phyloP scores from a whole-genome alignment of 2,797 vertebrate species.

The Enteromius unitaeniatus region DNA sequence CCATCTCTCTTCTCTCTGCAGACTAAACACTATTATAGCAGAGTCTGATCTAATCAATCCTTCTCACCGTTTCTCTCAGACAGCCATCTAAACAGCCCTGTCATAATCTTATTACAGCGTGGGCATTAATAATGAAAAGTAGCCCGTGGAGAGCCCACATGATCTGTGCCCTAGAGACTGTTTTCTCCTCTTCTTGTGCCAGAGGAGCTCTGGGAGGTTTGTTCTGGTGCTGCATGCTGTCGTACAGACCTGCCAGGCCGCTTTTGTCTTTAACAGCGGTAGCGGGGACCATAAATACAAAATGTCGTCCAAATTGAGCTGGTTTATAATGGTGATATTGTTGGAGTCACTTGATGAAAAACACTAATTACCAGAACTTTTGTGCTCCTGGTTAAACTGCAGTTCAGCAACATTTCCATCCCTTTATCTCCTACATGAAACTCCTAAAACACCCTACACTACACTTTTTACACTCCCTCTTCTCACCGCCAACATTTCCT shows the following conservation, averaged over 20 bases:
- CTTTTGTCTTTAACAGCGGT: constrained; percentile 53
- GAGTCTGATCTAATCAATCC: constrained; percentile 59
- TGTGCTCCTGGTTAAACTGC: constrained; percentile 24
- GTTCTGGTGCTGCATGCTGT: constrained; percentile 7
- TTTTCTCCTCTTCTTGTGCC: background rate
- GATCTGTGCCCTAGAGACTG: constrained; percentile 39
- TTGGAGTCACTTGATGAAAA: background rate
- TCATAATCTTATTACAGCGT: constrained; percentile 61
- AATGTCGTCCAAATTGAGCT: background rate
- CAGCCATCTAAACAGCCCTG: constrained; percentile 54
- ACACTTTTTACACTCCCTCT: constrained; percentile 4
- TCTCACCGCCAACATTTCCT: constrained; percentile 34
- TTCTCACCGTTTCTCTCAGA: constrained; percentile 49
- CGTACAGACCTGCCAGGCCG: constrained; percentile 34
- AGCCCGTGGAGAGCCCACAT: constrained; percentile 48
- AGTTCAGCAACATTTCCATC: constrained; percentile 13
- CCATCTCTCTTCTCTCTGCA: constrained; percentile 18
- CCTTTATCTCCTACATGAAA: background rate
- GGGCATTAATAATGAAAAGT: constrained; percentile 58
- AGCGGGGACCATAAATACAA: background rate
- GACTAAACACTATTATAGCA: constrained; percentile 49
- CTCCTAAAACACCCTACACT: constrained; percentile 1
- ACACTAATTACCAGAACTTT: background rate
- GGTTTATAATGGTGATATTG: background rate
- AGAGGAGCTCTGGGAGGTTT: constrained; percentile 30